A percentile compares a stretch with the other conserved stretches of the same genome.
Evolutionary conservation across 1,140 invertebrate species (phyloP).

Genomic region (Paracyclopina nana): DNA sequence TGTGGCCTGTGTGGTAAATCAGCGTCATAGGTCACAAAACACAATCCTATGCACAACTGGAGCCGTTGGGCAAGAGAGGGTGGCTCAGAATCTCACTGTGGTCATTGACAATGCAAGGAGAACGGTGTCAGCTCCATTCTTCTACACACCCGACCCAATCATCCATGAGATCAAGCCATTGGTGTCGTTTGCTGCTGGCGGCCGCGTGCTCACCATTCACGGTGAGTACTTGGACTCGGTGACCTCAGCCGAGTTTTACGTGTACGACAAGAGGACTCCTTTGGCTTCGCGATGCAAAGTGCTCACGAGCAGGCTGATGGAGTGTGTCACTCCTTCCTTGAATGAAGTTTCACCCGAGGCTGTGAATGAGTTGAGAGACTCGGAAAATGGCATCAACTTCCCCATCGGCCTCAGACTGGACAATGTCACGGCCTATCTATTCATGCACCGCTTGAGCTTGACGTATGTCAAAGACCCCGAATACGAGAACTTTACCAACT

Average conservation of each 20-base stretch:
- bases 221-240: slow-evolving; percentile 77
- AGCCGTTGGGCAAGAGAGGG: too few species aligned
- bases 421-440: slow-evolving; percentile 62
- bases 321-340: slow-evolving; percentile 33
- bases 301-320: neutral
- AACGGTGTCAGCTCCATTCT: slow-evolving; percentile 37
- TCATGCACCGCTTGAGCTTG: slow-evolving; percentile 70
- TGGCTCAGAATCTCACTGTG: slow-evolving; percentile 35
- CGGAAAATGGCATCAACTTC: too few species aligned
- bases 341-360: neutral
- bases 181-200: slow-evolving; percentile 70
- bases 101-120: slow-evolving; percentile 20
- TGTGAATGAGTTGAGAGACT: too few species aligned
- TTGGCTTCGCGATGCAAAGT: neutral
- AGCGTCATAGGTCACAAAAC: slow-evolving; percentile 65
- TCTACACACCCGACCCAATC: slow-evolving; percentile 76
- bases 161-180: slow-evolving; percentile 78
- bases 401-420: slow-evolving; percentile 74
- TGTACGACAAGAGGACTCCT: neutral
- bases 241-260: slow-evolving; percentile 12
- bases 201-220: slow-evolving; percentile 74
- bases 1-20: slow-evolving; percentile 64
- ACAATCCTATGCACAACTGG: slow-evolving; percentile 69
- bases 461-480: slow-evolving; percentile 79
- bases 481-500: slow-evolving; percentile 46